phyloP scores from a whole-genome alignment of 2,113 vertebrate genomes.

The Bos javanicus region DNA sequence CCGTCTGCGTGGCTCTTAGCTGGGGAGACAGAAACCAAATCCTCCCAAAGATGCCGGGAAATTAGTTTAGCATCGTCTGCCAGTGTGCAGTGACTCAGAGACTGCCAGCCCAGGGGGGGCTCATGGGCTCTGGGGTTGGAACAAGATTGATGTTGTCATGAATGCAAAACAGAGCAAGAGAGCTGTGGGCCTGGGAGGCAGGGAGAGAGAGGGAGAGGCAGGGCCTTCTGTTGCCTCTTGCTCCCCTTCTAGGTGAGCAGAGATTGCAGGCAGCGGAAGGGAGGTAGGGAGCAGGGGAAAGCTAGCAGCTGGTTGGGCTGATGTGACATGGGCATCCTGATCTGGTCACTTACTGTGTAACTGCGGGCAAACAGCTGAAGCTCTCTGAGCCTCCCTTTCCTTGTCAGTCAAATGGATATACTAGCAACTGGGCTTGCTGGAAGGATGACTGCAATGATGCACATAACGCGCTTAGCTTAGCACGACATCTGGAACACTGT shows the following conservation, averaged over 20 bases:
- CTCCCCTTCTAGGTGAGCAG: neutral
- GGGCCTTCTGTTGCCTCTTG: neutral
- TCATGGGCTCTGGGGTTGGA: constrained; percentile 70
- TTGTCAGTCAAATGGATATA: neutral
- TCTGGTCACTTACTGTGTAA: neutral
- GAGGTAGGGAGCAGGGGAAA: neutral
- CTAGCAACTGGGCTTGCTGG: neutral
- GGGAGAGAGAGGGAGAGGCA: neutral
- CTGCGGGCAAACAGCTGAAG: neutral
- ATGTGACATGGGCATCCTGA: neutral
- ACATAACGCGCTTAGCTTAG: neutral
- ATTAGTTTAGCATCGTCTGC: constrained; percentile 78
- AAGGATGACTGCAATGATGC: neutral
- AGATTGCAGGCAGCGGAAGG: neutral
- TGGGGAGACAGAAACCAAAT: constrained; percentile 68
- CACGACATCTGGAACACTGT: neutral
- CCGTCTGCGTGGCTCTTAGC: constrained; percentile 1
- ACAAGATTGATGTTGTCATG: constrained; percentile 73
- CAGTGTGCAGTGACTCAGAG: constrained; percentile 77
- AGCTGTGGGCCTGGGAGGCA: neutral
- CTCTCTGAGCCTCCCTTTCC: neutral
- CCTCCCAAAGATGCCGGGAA: constrained; percentile 70
- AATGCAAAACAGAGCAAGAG: constrained; percentile 54
- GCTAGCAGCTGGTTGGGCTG: neutral
- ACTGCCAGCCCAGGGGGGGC: constrained; percentile 60